Conservation (phyloP, 2,888 invertebrate genomes). For the Xestia c-nigrum region DNA sequence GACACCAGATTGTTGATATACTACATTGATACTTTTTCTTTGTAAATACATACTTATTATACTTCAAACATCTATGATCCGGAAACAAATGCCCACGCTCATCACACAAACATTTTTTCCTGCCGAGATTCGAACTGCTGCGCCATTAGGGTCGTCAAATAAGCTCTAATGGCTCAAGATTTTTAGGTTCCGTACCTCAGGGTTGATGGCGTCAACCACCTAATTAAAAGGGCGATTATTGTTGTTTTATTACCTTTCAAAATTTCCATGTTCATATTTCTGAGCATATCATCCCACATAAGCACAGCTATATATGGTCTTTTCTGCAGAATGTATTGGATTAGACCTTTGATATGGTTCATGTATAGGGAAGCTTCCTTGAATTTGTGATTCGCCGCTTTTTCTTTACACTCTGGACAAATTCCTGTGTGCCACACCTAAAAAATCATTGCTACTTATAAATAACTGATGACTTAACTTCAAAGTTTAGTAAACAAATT, state of each 20-base stretch:
- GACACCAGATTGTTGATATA: too few species aligned
- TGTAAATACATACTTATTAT: too few species aligned
- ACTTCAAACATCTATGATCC: too few species aligned
- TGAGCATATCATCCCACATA: conserved; percentile 97
- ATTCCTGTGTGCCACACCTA: conserved; percentile 94
- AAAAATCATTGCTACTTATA: conserved; percentile 28
- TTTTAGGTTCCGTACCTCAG: too few species aligned
- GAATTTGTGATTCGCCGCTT: conserved; percentile 84
- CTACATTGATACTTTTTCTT: too few species aligned
- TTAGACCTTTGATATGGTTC: conserved; percentile 92
- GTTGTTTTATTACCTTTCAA: conserved; percentile 87
- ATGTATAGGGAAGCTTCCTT: conserved; percentile 91
- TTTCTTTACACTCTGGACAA: conserved; percentile 90
- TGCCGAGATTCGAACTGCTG: too few species aligned
- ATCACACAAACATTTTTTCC: too few species aligned
- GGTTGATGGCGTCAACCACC: not conserved
- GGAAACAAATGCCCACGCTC: too few species aligned
- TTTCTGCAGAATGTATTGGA: conserved; percentile 90
- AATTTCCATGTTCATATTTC: conserved; percentile 89
- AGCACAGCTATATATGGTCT: conserved; percentile 92
- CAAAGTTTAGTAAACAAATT: not conserved
- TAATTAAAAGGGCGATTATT: not conserved
- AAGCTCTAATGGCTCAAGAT: too few species aligned
- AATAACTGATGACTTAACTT: not conserved
- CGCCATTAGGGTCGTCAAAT: too few species aligned